Base-by-base conservation (phyloP, 1,140 invertebrate genomes). In the Danaus melanippus region DNA sequence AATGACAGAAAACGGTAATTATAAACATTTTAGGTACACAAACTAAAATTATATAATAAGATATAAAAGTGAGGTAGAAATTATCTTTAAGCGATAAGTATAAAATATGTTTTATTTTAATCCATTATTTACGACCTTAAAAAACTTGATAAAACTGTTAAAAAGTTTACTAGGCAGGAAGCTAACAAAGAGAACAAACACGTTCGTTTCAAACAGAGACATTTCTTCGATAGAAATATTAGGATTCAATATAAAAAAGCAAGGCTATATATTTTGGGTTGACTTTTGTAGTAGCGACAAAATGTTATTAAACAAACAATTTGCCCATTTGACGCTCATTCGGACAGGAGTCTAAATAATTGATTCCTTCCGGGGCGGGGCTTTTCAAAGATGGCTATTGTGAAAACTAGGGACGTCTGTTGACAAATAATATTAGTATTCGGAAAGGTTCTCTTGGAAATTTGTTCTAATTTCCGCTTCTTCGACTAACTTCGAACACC, bases 221-320 rank as follows among this genome's bases (percentile, higher is more conserved):
- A 50, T 51, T 47, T 48, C 50, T 52, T 41, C 50, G 50, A 45
- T 48, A 43, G 15, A 43, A 42, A 46, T 46, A 51, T 47, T 17
- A 45, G 53, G 17, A 12, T 17, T 53, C 41, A 55, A 60, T 47
- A 48, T 44, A 52, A n/a, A 8, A 79, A 71, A 57, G 67, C 62
- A 66, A 63, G 62, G 74, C 21, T 32, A 32, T 78, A 84, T 79
- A 82, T 79, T 79, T 84, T 69, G 79, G 67, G 56, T 48, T 66
- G 71, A 81, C 73, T 71, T 83, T 80, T 71, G 72, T 76, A 70
- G 69, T 62, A 70, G 71, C 71, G 60, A 64, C 72, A 69, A 74
- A 82, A 84, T 84, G 81, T 86, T 86, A 83, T 86, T 86, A 86
- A 82, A 86, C 83, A 86, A 86, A 86, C 81, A 86, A 76, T 79